These are phyloP conservation scores for Aptenodytes patagonicus DNA, from an alignment of 2,113 vertebrate species.

Conservation along the genomic window DNA sequence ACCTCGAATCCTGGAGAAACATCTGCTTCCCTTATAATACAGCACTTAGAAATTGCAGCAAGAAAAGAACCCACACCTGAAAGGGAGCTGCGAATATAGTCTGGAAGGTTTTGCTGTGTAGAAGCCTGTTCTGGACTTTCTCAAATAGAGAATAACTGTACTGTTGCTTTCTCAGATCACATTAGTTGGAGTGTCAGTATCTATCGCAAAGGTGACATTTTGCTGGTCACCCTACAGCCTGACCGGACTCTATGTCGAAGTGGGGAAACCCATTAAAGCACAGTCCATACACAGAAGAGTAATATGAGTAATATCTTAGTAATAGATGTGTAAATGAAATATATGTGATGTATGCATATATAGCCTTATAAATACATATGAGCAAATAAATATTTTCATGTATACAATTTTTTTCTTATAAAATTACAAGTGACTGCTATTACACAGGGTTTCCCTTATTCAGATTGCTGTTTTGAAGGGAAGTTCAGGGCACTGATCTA, in stretches of 20 bases:
- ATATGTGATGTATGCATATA: not conserved
- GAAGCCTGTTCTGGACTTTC: not conserved
- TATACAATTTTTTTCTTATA: not conserved
- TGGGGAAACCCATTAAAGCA: not conserved
- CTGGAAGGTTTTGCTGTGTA: not conserved
- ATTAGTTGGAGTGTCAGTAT: not conserved
- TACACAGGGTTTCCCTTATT: not conserved
- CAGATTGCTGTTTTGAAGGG: not conserved
- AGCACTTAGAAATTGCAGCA: not conserved
- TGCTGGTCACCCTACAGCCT: not conserved
- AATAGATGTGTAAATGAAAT: not conserved
- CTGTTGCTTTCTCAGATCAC: not conserved
- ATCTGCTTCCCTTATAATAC: conserved; percentile 24
- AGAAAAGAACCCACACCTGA: not conserved
- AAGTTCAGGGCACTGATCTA: not conserved
- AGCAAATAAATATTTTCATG: not conserved
- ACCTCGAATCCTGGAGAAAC: conserved; percentile 42
- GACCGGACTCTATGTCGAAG: not conserved
- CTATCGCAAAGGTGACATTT: not conserved
- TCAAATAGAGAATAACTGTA: not conserved
- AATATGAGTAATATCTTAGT: not conserved
- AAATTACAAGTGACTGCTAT: not conserved
- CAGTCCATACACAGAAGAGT: not conserved
- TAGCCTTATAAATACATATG: not conserved
- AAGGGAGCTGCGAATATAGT: not conserved